These are phyloP conservation scores for Epizoanthus stellaris DNA, from an alignment of 92 coral and sea anemone species.

Conservation along the genomic window DNA sequence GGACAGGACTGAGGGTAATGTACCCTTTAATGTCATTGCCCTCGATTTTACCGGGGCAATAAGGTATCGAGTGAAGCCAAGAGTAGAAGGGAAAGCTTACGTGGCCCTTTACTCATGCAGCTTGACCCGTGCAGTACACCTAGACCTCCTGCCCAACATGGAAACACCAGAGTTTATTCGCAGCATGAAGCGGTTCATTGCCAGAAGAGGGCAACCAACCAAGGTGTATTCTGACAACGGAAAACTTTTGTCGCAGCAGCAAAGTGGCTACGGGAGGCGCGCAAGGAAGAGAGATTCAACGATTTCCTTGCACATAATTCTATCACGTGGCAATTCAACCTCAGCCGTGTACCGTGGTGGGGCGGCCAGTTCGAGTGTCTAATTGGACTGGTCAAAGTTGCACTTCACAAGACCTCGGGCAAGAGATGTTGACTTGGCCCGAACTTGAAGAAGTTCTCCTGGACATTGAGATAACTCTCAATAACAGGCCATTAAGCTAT, in stretches of 20 bases:
- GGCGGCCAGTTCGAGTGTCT: neutral
- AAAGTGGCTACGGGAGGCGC: conserved; percentile 1
- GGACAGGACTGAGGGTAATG: conserved; percentile 5
- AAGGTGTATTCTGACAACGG: conserved; percentile 7
- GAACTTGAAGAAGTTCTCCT: neutral
- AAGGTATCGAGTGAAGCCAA: neutral
- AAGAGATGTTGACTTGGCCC: conserved; percentile 1
- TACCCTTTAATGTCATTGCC: neutral
- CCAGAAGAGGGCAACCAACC: neutral
- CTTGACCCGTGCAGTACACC: neutral
- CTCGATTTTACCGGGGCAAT: neutral
- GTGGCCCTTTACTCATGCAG: neutral
- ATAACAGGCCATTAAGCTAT: neutral
- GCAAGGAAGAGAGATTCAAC: conserved; percentile 1
- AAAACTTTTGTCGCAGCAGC: neutral
- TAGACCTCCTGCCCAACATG: neutral
- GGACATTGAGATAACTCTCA: conserved; percentile 6
- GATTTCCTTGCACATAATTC: neutral
- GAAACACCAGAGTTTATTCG: neutral
- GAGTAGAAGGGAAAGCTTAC: neutral
- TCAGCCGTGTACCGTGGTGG: neutral
- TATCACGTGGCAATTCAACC: conserved; percentile 11
- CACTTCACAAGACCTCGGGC: conserved; percentile 2
- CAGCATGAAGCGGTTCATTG: neutral
- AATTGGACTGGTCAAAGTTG: neutral